Percentiles rank a stretch among this genome's conserved stretches.
Evolutionary conservation across 2,888 invertebrate genomes (phyloP).

Genomic region (Sphaerophoria rueppellii): DNA sequence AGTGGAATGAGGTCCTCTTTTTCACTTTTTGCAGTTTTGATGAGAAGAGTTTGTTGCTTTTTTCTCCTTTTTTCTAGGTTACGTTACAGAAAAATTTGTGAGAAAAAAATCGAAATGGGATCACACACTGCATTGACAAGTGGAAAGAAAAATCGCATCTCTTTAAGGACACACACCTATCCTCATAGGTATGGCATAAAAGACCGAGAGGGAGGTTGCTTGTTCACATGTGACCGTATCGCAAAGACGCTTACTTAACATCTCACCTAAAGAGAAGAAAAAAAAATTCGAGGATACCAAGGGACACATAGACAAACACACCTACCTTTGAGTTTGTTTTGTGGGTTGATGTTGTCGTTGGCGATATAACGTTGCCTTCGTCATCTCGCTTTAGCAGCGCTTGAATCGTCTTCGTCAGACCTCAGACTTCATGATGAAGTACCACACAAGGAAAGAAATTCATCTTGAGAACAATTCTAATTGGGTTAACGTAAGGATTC

Average conservation of each 20-base stretch:
- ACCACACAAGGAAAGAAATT: conserved; percentile 46
- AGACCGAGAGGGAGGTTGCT: not conserved
- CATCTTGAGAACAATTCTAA: conserved; percentile 66
- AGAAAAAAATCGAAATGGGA: conserved; percentile 39
- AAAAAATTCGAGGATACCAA: conserved; percentile 11
- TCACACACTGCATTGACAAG: conserved; percentile 58
- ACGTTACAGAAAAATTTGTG: conserved; percentile 38
- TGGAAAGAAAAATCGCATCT: conserved; percentile 54
- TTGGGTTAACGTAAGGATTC: conserved; percentile 69
- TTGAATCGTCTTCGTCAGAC: conserved; percentile 37
- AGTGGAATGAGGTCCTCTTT: conserved; percentile 24
- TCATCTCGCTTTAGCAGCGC: not conserved
- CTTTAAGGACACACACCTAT: conserved; percentile 23
- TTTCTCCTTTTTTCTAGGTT: conserved; percentile 53
- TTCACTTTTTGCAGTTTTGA: not conserved
- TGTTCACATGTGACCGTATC: conserved; percentile 46
- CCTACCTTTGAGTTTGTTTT: not conserved
- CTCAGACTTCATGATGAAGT: conserved; percentile 56
- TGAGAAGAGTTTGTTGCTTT: conserved; percentile 30
- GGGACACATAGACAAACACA: conserved; percentile 22
- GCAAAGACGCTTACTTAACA: conserved; percentile 46
- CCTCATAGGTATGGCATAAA: not conserved
- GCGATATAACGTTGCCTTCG: conserved; percentile 6
- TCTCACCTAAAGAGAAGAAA: conserved; percentile 5
- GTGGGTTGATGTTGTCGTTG: conserved; percentile 23